Conservation (phyloP, 2,797 vertebrate species). For the Naso thynnoides region DNA sequence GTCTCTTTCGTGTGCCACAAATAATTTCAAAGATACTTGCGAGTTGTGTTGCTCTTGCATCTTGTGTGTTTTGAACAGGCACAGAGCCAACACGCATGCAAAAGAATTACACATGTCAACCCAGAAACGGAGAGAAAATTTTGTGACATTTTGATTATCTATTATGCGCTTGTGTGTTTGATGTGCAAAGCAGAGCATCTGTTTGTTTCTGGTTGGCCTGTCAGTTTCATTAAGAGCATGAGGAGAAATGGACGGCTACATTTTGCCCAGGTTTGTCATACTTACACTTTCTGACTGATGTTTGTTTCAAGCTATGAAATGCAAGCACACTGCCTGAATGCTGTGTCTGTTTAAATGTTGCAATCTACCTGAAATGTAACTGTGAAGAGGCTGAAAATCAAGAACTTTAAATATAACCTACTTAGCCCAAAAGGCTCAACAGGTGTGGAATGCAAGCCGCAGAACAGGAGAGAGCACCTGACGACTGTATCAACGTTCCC, state of each 20-base stretch:
- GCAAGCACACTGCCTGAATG: constrained; percentile 44
- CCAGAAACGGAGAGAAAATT: constrained; percentile 52
- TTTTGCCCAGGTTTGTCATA: constrained; percentile 32
- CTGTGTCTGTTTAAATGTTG: constrained; percentile 63
- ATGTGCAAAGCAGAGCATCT: constrained; percentile 42
- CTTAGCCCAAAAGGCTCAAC: constrained; percentile 74
- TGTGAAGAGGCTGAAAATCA: constrained; percentile 57
- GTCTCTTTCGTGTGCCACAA: constrained; percentile 67
- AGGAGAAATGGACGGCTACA: constrained; percentile 5
- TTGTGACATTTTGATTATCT: constrained; percentile 54
- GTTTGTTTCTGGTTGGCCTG: constrained; percentile 31
- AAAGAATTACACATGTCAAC: constrained; percentile 53
- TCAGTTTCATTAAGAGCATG: neutral
- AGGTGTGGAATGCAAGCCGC: constrained; percentile 68
- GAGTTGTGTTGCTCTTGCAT: constrained; percentile 51
- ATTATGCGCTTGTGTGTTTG: constrained; percentile 40
- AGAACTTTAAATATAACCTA: constrained; percentile 68
- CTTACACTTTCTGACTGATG: constrained; percentile 21
- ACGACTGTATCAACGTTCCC: constrained; percentile 63
- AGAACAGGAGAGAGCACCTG: constrained; percentile 67
- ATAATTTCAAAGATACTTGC: constrained; percentile 71
- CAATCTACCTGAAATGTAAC: constrained; percentile 76
- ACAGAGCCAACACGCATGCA: constrained; percentile 35
- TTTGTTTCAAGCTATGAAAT: constrained; percentile 33
- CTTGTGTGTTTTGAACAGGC: constrained; percentile 61